Percentiles rank a stretch among this genome's conserved stretches.
Conservation (phyloP, 2,888 invertebrate species). For the Epinotia ramella region DNA sequence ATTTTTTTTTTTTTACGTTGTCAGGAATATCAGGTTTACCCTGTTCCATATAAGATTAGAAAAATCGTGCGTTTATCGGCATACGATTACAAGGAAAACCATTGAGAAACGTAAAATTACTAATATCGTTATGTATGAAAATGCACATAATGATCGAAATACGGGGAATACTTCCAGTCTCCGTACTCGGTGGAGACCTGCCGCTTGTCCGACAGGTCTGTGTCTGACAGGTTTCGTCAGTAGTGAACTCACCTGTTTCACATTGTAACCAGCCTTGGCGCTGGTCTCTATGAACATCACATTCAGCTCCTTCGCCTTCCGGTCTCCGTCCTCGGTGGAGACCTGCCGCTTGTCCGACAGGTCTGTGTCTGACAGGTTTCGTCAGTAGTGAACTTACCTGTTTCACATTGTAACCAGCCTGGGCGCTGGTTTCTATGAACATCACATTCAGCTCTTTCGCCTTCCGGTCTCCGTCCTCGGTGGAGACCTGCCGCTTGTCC, state of each 20-base stretch:
- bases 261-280: conserved; percentile 97
- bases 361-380: conserved; percentile 87
- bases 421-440: conserved; percentile 99
- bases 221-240: no score
- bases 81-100: no score
- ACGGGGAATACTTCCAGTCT: conserved; percentile 95
- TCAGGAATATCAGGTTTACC: no score
- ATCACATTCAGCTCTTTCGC: conserved; percentile 99
- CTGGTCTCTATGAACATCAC: conserved; percentile 99
- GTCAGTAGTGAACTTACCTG: conserved; percentile 87
- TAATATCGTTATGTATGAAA: no score
- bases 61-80: no score
- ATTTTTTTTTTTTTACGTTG: no score
- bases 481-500: not conserved
- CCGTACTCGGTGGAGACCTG: conserved; percentile 76
- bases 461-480: conserved; percentile 93
- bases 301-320: conserved; percentile 97
- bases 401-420: conserved; percentile 99
- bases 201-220: not conserved
- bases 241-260: conserved; percentile 1
- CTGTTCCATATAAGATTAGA: no score
- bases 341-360: conserved; percentile 99
- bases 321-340: conserved; percentile 98
- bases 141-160: no score
- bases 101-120: no score